phyloP scores from a whole-genome alignment of 2,888 invertebrate genomes.

The Griposia aprilina region DNA sequence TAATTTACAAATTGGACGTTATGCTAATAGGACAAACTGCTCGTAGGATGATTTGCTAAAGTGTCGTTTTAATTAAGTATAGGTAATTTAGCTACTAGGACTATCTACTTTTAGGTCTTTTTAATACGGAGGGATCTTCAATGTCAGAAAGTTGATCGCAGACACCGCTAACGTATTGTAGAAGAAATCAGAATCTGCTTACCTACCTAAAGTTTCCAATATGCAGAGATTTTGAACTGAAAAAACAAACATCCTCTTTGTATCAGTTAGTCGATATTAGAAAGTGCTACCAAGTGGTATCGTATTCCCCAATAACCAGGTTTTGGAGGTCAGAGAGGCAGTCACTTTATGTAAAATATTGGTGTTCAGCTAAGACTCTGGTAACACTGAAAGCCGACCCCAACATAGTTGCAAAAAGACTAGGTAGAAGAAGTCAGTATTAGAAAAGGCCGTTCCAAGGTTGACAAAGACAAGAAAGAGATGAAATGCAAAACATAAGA shows the following conservation, averaged over 20 bases:
- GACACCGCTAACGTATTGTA: not conserved
- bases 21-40: too few species aligned
- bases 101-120: too few species aligned
- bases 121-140: not conserved
- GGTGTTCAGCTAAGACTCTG: not conserved
- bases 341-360: not conserved
- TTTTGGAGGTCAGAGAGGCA: not conserved
- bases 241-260: not conserved
- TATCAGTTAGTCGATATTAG: not conserved
- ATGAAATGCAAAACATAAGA: not conserved
- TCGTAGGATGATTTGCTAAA: too few species aligned
- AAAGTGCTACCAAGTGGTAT: not conserved
- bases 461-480: not conserved
- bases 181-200: not conserved
- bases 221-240: not conserved
- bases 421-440: not conserved
- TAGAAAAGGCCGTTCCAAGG: not conserved
- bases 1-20: too few species aligned
- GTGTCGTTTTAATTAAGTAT: too few species aligned
- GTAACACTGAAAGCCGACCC: not conserved
- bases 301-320: not conserved
- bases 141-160: not conserved
- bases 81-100: too few species aligned
- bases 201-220: not conserved
- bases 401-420: not conserved